Base-by-base conservation (phyloP, 1,140 invertebrate genomes). In the Dinothrombium tinctorium region DNA sequence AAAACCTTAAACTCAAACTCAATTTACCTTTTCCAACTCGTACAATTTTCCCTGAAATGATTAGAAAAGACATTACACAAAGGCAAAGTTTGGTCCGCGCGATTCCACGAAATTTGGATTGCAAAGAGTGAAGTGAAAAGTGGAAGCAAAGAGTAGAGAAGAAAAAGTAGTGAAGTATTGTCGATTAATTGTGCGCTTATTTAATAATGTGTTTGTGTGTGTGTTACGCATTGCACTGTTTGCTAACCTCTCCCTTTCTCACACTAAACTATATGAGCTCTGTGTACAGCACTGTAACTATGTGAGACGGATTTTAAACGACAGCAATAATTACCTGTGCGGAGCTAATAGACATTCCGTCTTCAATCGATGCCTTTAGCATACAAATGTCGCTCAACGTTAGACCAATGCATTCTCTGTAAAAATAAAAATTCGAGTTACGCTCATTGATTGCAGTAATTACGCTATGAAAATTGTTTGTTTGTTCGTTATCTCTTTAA, bases 11-110 rank as follows among this genome's bases (percentile, higher is more conserved):
- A 28, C 7, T 8, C 12, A 17, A 35, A 22, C 17, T 23, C 8
- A 19, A 19, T 19, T 38, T 21, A 38, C 37, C 37, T 26, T 24
- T 38, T n/a, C n/a, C 12, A 38, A 24, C 37, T 24, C 37, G 24
- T 38, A 38, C 7, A 38, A 15, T 25, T 38, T 38, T 5, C 37
- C 37, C 37, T 38, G 24, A 15, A 24, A 22, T 22, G 11, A 21
- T 12, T 11, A 37, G 11, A 11, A 22, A 22, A 14, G 9, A 22
- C 3, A 28, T 8, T 28, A 28, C 7, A 8, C 7, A 28, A 28
- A 28, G 26, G n/a, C n/a, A 28, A 28, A 8, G 7, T 28, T 8
- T 8, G 7, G 7, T 8, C 26, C 7, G n/a, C 7, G 7, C n/a
- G 7, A 8, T 28, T 28, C n/a, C 26, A 28, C n/a, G 7, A 28